Base-by-base conservation (phyloP, 2,113 vertebrate species). In the Ochotona curzoniae region DNA sequence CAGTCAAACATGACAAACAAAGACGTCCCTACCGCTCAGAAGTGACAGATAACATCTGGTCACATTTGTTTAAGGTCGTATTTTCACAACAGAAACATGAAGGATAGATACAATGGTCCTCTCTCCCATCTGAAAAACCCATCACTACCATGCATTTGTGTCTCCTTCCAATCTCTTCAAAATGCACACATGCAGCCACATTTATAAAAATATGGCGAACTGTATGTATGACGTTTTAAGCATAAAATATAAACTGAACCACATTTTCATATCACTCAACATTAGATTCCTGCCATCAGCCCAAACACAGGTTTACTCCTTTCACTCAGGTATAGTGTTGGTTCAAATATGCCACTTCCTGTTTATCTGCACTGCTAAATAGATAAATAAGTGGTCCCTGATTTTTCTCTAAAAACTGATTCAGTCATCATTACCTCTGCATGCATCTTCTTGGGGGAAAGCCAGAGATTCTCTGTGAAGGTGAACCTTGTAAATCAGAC, bases 361-460 rank as follows among this genome's bases (percentile, higher is more conserved):
- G 11, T 10, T 20, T 49, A 63, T 44, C 38, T 44, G 54, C 15
- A 35, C 35, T 47, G 28, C 25, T 13, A 61, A 51, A 91, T 11
- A n/a, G 38, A 64, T 20, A 25, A 74, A 89, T 90, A 70, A 47
- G 28, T 80, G 61, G 7, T 54, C 47, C 89, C 10, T 23, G n/a
- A 30, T 63, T 76, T 87, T 94, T 54, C 78, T 67, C 61, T 79
- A 47, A 87, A 94, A 89, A 67, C 35, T 54, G 75, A 73, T n/a
- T 49, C 26, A 86, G 38, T 67, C 66, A 32, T 49, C 70, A 89
- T 20, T 67, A 35, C n/a, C 51, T 18, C 49, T 80, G 0, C 44
- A 66, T 69, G 51, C 71, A 23, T 35, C 51, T 66, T 54, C 60
- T 10, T 71, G 15, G 26, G 66, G 90, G 49, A 82, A 1, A 61